Conservation (phyloP, 2,113 vertebrate species). For the Otocyon megalotis region DNA sequence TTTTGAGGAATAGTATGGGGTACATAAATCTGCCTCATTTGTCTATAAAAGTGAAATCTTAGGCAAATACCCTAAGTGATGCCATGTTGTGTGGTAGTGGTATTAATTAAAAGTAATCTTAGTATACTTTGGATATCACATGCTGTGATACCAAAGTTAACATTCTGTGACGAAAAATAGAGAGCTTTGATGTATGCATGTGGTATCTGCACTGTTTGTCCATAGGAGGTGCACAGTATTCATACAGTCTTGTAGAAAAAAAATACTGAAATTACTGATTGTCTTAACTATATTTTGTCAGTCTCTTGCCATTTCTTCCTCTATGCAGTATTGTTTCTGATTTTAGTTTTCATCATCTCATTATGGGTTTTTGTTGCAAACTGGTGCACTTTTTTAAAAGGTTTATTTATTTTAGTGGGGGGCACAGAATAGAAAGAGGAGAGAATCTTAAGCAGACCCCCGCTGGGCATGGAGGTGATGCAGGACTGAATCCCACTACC, state of each 20-base stretch:
- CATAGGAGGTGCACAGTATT: not conserved
- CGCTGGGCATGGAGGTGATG: not conserved
- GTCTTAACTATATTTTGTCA: not conserved
- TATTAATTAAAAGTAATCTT: slow-evolving; percentile 21
- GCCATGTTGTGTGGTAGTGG: not conserved
- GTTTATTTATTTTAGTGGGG: not conserved
- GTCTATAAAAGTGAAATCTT: not conserved
- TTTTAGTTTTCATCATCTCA: slow-evolving; percentile 52
- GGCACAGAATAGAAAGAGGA: not conserved
- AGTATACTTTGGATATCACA: not conserved
- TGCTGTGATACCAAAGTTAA: not conserved
- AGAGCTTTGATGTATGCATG: not conserved
- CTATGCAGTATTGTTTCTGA: not conserved
- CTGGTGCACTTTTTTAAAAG: not conserved
- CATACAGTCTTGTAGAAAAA: not conserved
- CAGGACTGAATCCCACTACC: not conserved
- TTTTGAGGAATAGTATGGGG: not conserved
- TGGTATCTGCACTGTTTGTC: not conserved
- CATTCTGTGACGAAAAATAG: not conserved
- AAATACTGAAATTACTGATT: not conserved
- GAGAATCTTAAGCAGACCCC: not conserved
- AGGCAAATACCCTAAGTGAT: not conserved
- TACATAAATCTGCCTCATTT: not conserved
- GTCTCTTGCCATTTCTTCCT: not conserved
- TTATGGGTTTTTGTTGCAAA: slow-evolving; percentile 29